Evolutionary conservation across 2,113 vertebrate genomes (phyloP).

Genomic region (Tyto alba): DNA sequence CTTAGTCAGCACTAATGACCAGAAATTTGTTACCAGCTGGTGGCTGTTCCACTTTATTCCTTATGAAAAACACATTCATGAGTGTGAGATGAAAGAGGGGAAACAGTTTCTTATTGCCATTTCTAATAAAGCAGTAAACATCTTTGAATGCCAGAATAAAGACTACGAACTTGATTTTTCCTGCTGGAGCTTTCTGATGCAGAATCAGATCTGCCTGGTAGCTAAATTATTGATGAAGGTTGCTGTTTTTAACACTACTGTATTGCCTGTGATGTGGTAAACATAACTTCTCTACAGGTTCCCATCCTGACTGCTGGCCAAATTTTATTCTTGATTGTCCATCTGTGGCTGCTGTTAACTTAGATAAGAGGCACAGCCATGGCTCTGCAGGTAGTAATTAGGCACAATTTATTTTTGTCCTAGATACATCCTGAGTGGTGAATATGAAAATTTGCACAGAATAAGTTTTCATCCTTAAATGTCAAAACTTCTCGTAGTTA

Average conservation of each 20-base stretch:
- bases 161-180: background rate
- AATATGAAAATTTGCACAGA: background rate
- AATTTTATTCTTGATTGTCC: background rate
- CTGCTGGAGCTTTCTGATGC: background rate
- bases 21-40: background rate
- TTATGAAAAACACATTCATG: background rate
- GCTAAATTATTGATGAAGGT: constrained; percentile 52
- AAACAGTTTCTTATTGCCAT: background rate
- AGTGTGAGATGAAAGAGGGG: background rate
- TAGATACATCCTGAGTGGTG: background rate
- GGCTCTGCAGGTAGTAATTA: background rate
- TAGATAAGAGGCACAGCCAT: background rate
- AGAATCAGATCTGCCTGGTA: background rate
- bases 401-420: background rate
- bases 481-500: background rate
- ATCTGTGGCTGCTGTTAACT: background rate
- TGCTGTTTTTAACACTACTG: background rate
- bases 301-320: background rate
- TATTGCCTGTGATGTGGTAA: background rate
- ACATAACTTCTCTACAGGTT: background rate
- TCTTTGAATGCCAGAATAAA: background rate
- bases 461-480: background rate
- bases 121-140: background rate
- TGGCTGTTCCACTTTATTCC: background rate
- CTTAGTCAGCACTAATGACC: background rate